Evolutionary conservation across 2,888 invertebrate species (phyloP).

Genomic region (Mystacides longicornis): DNA sequence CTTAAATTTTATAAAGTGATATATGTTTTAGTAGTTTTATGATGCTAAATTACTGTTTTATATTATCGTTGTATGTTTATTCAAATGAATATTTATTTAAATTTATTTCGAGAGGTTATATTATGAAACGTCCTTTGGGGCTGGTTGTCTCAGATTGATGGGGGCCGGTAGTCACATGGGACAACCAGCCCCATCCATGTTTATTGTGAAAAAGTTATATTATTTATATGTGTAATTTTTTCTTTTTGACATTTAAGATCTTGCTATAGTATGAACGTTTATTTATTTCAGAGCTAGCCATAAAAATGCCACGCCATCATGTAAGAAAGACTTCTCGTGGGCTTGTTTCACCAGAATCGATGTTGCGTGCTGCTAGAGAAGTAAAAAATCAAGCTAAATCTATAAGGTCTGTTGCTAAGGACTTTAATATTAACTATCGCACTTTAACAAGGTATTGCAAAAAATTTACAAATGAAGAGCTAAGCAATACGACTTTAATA

Average conservation of each 20-base stretch:
- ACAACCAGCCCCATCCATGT: too few relatives aligned
- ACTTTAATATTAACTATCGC: slow-evolving; percentile 15
- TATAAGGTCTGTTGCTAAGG: slow-evolving; percentile 17
- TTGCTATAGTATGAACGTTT: background rate
- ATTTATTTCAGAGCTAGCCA: slow-evolving; percentile 7
- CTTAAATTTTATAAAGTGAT: background rate
- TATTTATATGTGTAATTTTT: too few relatives aligned
- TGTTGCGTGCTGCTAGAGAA: slow-evolving; percentile 20
- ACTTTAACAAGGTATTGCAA: slow-evolving; percentile 24
- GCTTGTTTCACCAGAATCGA: slow-evolving; percentile 18
- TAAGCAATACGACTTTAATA: background rate
- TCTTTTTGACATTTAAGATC: background rate
- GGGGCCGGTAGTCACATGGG: too few relatives aligned
- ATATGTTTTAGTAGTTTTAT: background rate
- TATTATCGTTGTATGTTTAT: background rate
- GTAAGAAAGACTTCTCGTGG: slow-evolving; percentile 11
- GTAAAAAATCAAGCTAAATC: slow-evolving; percentile 20
- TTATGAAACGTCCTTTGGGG: background rate
- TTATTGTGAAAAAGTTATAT: too few relatives aligned
- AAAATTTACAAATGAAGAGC: slow-evolving; percentile 3
- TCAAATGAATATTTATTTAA: background rate
- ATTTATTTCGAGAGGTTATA: background rate
- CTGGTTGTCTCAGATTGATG: background rate
- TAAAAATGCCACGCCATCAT: slow-evolving; percentile 6
- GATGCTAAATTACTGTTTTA: background rate